Conservation (phyloP, 2,113 vertebrate genomes). For the Chamaetylas fuelleborni region DNA sequence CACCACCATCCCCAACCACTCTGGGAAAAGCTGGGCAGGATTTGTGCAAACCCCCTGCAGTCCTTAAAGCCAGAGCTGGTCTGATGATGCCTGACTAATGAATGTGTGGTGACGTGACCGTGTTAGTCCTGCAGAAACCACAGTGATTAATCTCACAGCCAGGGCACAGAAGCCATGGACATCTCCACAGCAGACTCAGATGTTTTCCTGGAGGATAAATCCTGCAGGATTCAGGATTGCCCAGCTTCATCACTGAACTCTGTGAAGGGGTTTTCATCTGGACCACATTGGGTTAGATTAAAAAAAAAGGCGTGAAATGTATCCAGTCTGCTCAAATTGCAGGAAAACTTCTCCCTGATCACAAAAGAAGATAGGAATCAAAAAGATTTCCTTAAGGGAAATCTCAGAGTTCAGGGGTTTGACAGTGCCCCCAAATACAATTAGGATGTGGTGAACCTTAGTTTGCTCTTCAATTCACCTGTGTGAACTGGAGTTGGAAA, state of each 20-base stretch:
- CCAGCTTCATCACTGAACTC: not conserved
- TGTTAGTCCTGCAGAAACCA: conserved; percentile 1
- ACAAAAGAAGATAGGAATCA: not conserved
- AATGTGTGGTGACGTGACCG: not conserved
- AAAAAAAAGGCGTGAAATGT: not conserved
- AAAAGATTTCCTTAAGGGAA: conserved; percentile 31
- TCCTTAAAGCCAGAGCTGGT: not conserved
- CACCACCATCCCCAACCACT: not conserved
- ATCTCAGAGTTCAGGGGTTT: not conserved
- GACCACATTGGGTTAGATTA: not conserved
- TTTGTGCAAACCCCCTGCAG: not conserved
- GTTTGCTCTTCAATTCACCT: conserved; percentile 51
- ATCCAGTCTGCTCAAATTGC: not conserved
- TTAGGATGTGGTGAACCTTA: conserved; percentile 24
- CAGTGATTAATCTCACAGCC: not conserved
- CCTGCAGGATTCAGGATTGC: not conserved
- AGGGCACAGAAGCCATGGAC: not conserved
- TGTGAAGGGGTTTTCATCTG: not conserved
- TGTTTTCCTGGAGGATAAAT: not conserved
- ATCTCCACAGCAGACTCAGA: not conserved
- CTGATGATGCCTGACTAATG: not conserved
- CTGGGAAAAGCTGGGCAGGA: not conserved
- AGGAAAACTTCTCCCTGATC: not conserved
- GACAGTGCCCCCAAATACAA: not conserved
- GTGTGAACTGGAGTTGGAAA: conserved; percentile 1